phyloP scores from a whole-genome alignment of 2,888 invertebrate genomes.

The Megaustenia siamemsis region DNA sequence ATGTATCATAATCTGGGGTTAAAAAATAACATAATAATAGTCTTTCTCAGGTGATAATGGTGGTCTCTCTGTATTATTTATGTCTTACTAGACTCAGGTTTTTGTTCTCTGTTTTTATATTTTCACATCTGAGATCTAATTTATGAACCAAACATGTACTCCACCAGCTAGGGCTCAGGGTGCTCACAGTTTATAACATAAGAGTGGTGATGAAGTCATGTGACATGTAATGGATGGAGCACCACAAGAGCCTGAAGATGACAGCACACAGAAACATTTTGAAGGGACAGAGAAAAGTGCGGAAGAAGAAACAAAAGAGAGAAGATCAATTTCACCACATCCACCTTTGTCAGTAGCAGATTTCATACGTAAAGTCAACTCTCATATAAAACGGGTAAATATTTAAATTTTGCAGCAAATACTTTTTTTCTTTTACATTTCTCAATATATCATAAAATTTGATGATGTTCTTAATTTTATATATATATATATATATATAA shows the following conservation, averaged over 20 bases:
- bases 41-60: too few species aligned
- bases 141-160: too few species aligned
- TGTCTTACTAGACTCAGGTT: too few species aligned
- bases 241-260: constrained; percentile 41
- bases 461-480: not conserved
- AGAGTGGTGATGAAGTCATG: constrained; percentile 3
- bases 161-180: not conserved
- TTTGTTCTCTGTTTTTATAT: too few species aligned
- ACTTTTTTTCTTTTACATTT: not conserved
- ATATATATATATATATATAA: too few species aligned
- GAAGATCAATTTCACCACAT: not conserved
- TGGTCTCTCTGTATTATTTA: too few species aligned
- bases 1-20: too few species aligned
- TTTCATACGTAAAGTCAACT: constrained; percentile 30
- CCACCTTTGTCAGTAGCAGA: constrained; percentile 27
- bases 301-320: constrained; percentile 34
- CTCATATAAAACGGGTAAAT: constrained; percentile 34
- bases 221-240: constrained; percentile 50
- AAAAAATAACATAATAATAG: too few species aligned
- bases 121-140: too few species aligned
- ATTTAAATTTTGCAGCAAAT: not conserved
- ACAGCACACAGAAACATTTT: not conserved
- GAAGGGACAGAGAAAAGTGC: not conserved
- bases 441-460: not conserved
- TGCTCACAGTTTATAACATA: not conserved